These are phyloP conservation scores for Chaetodon auriga DNA, from an alignment of 2,113 vertebrate species.

Conservation along the genomic window DNA sequence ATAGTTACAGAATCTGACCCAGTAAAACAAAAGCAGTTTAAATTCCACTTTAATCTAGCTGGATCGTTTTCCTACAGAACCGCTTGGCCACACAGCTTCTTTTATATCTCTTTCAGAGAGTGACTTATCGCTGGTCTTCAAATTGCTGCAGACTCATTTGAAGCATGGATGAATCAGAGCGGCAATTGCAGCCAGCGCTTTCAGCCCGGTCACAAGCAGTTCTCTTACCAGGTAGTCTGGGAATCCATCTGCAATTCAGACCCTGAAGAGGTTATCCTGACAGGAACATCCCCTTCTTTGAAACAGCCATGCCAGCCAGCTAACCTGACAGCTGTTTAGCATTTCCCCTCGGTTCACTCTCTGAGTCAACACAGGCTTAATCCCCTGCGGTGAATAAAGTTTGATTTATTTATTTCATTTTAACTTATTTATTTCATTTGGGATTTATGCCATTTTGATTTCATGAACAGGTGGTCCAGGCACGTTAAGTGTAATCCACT, in stretches of 20 bases:
- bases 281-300: conserved; percentile 17
- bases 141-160: conserved; percentile 37
- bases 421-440: conserved; percentile 51
- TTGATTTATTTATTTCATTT: conserved; percentile 50
- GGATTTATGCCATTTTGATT: conserved; percentile 60
- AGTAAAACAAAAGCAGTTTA: conserved; percentile 1
- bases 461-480: conserved; percentile 64
- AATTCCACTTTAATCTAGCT: neutral
- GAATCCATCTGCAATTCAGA: conserved; percentile 16
- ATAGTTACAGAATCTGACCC: neutral
- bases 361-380: conserved; percentile 41
- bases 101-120: conserved; percentile 27
- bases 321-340: conserved; percentile 37
- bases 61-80: conserved; percentile 7
- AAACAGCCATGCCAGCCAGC: conserved; percentile 20
- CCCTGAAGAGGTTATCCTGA: conserved; percentile 30
- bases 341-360: conserved; percentile 19
- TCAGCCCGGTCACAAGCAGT: neutral
- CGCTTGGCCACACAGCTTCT: neutral
- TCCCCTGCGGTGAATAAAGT: conserved; percentile 29
- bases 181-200: conserved; percentile 10
- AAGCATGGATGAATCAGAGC: conserved; percentile 40
- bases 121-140: conserved; percentile 19
- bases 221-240: conserved; percentile 24
- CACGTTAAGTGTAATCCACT: conserved; percentile 73